A percentile compares a stretch with the other conserved stretches of the same genome.
Conservation (phyloP, 2,888 invertebrate species). For the Uloborus plumipes region DNA sequence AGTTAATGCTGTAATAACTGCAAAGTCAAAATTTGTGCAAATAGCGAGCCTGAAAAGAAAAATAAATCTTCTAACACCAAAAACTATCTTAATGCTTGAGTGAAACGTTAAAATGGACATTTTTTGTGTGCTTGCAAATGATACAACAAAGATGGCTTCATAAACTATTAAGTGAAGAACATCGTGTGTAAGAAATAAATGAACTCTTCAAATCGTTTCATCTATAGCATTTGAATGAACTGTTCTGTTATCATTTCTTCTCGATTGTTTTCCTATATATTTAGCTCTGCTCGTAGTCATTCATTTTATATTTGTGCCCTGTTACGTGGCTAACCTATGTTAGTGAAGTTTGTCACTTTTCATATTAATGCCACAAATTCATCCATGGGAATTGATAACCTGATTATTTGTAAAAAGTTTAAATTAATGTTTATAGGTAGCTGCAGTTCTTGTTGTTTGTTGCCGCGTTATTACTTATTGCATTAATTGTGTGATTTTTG, state of each 20-base stretch:
- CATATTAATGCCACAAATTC: conserved; percentile 40
- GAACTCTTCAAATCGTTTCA: neutral
- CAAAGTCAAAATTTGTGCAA: no score
- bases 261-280: neutral
- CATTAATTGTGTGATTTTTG: conserved; percentile 46
- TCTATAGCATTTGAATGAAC: no score
- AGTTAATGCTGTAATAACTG: no score
- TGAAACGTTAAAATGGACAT: no score
- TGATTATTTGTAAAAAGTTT: conserved; percentile 51
- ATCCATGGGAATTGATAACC: conserved; percentile 40
- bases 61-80: no score
- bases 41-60: no score
- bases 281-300: conserved; percentile 51
- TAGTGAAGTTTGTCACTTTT: conserved; percentile 14
- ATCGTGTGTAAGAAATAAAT: neutral
- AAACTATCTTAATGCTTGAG: no score
- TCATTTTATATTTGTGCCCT: conserved; percentile 26
- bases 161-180: neutral
- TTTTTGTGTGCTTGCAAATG: neutral
- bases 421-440: conserved; percentile 52
- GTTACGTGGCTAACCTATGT: neutral
- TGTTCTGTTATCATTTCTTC: neutral
- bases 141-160: neutral
- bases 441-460: conserved; percentile 39
- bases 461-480: conserved; percentile 53